These are phyloP conservation scores for Oscheius myriophilus DNA, from an alignment of 2,888 invertebrate genomes.

Conservation along the genomic window DNA sequence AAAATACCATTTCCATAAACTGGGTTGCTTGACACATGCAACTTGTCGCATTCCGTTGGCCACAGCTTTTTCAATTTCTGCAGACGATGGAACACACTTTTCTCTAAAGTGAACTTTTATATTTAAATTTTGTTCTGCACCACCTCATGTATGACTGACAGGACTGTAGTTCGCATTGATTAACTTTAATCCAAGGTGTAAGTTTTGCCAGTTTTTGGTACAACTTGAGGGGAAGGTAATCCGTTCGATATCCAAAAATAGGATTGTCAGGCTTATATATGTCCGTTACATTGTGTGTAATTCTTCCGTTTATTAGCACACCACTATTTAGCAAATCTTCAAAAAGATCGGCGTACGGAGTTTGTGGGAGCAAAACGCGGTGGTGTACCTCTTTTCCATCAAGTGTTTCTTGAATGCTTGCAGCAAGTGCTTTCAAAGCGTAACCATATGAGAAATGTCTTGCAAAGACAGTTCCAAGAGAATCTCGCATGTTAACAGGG, in stretches of 20 bases:
- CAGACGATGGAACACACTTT: conserved; percentile 3
- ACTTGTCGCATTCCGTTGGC: conserved; percentile 17
- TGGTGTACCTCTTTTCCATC: neutral
- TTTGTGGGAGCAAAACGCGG: conserved; percentile 7
- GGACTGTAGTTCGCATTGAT: neutral
- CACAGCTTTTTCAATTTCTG: neutral
- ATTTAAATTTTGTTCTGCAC: too few relatives aligned
- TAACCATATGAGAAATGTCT: conserved; percentile 14
- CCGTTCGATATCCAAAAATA: too few relatives aligned
- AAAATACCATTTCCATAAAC: neutral
- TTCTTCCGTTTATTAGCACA: conserved; percentile 3
- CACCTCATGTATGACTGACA: too few relatives aligned
- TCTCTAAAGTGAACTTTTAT: neutral
- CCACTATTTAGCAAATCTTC: conserved; percentile 14
- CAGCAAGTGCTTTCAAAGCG: neutral
- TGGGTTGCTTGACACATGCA: conserved; percentile 7
- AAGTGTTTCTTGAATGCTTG: neutral
- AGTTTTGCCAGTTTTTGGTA: conserved; percentile 3
- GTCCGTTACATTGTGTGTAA: neutral
- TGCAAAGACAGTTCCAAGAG: conserved; percentile 4
- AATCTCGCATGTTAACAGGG: conserved; percentile 11
- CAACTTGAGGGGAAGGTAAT: neutral
- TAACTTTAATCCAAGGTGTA: neutral
- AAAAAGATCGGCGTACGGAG: conserved; percentile 1
- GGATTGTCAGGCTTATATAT: neutral